phyloP scores from a whole-genome alignment of 2,888 invertebrate species.

The Tuberolachnus salignus region DNA sequence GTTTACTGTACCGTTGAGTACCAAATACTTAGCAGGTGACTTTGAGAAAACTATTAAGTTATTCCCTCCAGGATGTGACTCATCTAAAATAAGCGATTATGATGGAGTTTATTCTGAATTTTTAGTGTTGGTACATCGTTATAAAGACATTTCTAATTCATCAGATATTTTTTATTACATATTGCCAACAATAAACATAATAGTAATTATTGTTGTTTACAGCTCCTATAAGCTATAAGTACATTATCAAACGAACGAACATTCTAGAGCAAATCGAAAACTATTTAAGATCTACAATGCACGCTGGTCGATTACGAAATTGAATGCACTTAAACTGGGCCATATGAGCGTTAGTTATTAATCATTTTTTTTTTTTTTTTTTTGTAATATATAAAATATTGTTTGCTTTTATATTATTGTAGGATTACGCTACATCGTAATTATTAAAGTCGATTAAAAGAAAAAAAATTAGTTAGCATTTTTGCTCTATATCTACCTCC shows the following conservation, averaged over 20 bases:
- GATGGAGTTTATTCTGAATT: background rate
- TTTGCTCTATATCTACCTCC: too few species aligned
- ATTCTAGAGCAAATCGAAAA: too few species aligned
- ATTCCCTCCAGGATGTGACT: background rate
- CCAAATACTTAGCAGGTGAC: too few species aligned
- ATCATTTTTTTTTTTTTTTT: too few species aligned
- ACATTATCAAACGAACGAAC: background rate
- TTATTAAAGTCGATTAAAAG: too few species aligned
- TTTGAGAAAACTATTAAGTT: background rate
- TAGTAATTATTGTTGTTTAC: background rate
- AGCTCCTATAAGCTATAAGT: background rate
- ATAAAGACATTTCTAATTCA: background rate
- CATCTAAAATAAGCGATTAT: background rate
- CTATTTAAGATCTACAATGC: background rate
- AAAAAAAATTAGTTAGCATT: too few species aligned
- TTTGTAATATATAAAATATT: too few species aligned
- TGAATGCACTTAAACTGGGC: background rate
- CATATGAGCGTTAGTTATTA: too few species aligned
- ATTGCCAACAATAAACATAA: background rate
- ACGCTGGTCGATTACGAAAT: background rate
- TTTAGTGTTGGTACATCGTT: background rate
- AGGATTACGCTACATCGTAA: too few species aligned
- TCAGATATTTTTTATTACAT: conserved; percentile 2
- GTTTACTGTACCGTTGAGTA: too few species aligned
- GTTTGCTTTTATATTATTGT: too few species aligned